Base-by-base conservation (phyloP, 2,797 vertebrate species). In the Remorina albescens region DNA sequence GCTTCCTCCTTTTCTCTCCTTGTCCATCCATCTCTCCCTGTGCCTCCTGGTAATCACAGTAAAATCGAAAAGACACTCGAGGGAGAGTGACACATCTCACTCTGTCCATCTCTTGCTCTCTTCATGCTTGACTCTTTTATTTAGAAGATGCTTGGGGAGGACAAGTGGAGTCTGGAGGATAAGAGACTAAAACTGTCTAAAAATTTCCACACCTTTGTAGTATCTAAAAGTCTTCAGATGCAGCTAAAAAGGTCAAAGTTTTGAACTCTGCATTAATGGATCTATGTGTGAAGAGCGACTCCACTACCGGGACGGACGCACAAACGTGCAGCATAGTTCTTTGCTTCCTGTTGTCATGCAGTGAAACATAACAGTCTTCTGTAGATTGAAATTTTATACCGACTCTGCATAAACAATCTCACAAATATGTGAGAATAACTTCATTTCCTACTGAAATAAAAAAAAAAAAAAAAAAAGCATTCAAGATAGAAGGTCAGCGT, bases 21-120 rank as follows among this genome's bases (percentile, higher is more conserved):
- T 2, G 2, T 82, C 78, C 61, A 59, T 82, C 82, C 76, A 62
- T 84, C 87, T 64, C 74, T 67, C 56, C 55, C 32, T 34, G 21
- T 71, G 79, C 78, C 88, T 83, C 68, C 67, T 69, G 78, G 83
- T 78, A 42, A 84, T 59, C 74, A 72, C 50, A 78, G 72, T 76
- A 73, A 73, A 86, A 67, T 6, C 58, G 71, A 82, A 68, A 63
- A 64, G 72, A 65, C 76, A 83, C 79, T 80, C 12, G 30, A 60
- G 69, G 81, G 71, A 56, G 67, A 49, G 74, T 77, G 81, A 87
- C 57, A 83, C 59, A 55, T 85, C 77, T 55, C 44, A 51, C 55
- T 74, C 34, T 13, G 34, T 69, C 56, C 67, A 39, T 53, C 25
- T 73, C 47, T 56, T 21, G 34, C 76, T 81, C 36, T 21, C n/a